Conservation (phyloP, 2,888 invertebrate species). For the Seladonia tumulorum region DNA sequence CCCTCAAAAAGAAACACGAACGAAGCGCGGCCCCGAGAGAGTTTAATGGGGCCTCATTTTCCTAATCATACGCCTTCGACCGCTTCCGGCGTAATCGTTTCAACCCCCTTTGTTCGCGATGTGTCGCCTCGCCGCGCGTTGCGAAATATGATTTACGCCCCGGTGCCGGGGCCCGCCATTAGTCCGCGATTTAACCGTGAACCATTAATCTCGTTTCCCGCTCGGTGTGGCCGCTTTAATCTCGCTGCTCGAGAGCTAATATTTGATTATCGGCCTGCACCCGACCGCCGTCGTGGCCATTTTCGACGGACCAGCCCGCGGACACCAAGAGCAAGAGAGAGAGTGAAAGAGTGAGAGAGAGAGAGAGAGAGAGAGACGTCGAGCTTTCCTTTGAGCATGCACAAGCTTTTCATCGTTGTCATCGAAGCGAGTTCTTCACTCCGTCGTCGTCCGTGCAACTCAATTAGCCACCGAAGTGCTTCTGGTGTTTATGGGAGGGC, state of each 20-base stretch:
- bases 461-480: neutral
- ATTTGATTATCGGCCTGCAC: constrained; percentile 46
- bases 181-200: constrained; percentile 48
- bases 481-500: neutral
- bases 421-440: neutral
- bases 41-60: constrained; percentile 41
- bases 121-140: constrained; percentile 40
- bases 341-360: neutral
- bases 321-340: neutral
- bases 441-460: neutral
- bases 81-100: constrained; percentile 40
- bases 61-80: constrained; percentile 41
- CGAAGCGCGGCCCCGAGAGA: neutral
- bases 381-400: constrained; percentile 1
- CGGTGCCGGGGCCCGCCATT: constrained; percentile 37
- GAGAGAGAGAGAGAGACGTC: neutral
- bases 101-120: constrained; percentile 43
- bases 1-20: neutral
- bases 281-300: constrained; percentile 2
- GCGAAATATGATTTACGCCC: constrained; percentile 53
- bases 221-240: constrained; percentile 48
- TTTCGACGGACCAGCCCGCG: constrained; percentile 3
- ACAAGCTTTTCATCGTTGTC: constrained; percentile 2
- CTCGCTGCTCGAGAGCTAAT: constrained; percentile 40
- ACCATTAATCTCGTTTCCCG: constrained; percentile 49